These are phyloP conservation scores for Camponotus fellah DNA, from an alignment of 2,888 invertebrate species.

Conservation along the genomic window DNA sequence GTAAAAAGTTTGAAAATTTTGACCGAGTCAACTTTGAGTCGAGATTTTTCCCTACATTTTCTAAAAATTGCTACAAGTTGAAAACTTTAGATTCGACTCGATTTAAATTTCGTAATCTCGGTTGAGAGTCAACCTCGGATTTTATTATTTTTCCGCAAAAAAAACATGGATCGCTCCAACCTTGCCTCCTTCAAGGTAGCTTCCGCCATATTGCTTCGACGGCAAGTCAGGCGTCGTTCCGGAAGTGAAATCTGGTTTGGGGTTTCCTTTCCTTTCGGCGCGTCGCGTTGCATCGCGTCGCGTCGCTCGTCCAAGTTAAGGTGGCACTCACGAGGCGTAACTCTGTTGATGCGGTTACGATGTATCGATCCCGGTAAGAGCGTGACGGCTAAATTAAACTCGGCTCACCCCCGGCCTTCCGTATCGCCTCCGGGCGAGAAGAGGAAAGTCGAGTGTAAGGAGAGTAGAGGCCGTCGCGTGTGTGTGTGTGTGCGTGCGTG, in stretches of 20 bases:
- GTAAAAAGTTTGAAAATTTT: background rate
- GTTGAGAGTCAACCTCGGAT: slow-evolving; percentile 3
- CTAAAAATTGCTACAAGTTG: background rate
- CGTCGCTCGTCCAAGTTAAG: slow-evolving; percentile 48
- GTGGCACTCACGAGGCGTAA: slow-evolving; percentile 53
- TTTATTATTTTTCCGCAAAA: slow-evolving; percentile 15
- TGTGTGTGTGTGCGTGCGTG: background rate
- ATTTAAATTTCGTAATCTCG: slow-evolving; percentile 16
- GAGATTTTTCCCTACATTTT: background rate
- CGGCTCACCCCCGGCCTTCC: slow-evolving; percentile 37
- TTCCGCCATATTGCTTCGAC: slow-evolving; percentile 10
- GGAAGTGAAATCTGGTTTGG: slow-evolving; percentile 49
- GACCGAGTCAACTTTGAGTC: background rate
- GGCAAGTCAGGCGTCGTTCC: slow-evolving; percentile 33
- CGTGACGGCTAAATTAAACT: slow-evolving; percentile 52
- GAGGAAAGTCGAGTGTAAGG: background rate
- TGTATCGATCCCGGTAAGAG: slow-evolving; percentile 57
- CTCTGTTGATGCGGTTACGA: slow-evolving; percentile 57
- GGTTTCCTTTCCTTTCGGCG: slow-evolving; percentile 37
- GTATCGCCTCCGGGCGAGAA: background rate
- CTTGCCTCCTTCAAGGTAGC: background rate
- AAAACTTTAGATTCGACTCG: background rate
- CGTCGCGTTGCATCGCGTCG: slow-evolving; percentile 27
- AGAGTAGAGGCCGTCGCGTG: background rate
- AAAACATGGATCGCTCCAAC: slow-evolving; percentile 5